These are phyloP conservation scores for Procapra przewalskii DNA, from an alignment of 2,113 vertebrate species.

Conservation along the genomic window DNA sequence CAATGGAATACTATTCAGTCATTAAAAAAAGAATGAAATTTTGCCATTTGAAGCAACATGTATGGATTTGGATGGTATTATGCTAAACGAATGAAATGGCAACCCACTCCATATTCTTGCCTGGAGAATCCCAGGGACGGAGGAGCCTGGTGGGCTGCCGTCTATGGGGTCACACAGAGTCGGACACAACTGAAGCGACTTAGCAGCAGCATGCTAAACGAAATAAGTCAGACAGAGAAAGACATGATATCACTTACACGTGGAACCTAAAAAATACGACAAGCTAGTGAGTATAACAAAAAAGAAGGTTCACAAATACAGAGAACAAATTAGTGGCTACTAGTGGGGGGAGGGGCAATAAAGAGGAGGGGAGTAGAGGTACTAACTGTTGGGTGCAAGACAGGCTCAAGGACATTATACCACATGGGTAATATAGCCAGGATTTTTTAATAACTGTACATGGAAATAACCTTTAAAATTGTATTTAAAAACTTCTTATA, in stretches of 20 bases:
- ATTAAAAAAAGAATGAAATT: not conserved
- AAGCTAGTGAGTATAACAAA: not conserved
- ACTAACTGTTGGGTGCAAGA: not conserved
- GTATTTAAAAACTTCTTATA: not conserved
- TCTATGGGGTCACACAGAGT: not conserved
- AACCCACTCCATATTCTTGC: not conserved
- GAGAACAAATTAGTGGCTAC: not conserved
- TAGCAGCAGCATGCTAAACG: not conserved
- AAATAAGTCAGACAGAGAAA: not conserved
- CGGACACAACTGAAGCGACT: not conserved
- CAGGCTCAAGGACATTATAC: not conserved
- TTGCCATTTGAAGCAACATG: not conserved
- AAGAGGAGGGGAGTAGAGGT: not conserved
- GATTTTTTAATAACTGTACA: not conserved
- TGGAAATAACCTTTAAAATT: not conserved
- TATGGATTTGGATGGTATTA: not conserved
- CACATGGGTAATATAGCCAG: not conserved
- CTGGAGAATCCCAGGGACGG: not conserved
- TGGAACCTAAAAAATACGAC: not conserved
- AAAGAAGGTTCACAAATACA: not conserved
- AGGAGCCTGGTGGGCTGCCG: not conserved
- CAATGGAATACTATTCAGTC: not conserved
- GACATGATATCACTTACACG: not conserved
- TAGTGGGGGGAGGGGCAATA: not conserved
- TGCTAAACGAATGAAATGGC: not conserved